A percentile compares a stretch with the other conserved stretches of the same genome.
These are phyloP conservation scores for Drosophila aff. DNA, from an alignment of 1,140 invertebrate species.

Conservation along the genomic window DNA sequence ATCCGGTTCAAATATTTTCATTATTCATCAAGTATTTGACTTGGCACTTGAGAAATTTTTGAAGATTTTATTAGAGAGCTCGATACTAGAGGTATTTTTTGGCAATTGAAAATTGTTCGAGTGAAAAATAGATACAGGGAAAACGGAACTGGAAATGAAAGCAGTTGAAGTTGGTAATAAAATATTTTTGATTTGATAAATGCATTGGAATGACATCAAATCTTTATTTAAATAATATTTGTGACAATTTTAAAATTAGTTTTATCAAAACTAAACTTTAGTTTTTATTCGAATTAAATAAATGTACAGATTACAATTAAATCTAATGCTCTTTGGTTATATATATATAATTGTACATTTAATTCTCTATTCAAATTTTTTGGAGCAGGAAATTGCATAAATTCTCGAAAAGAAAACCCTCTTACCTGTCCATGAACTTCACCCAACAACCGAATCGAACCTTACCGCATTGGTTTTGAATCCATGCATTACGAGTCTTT, in stretches of 20 bases:
- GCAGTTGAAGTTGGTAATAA: background rate
- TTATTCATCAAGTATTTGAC: constrained; percentile 56
- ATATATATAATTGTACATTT: background rate
- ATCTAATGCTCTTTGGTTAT: background rate
- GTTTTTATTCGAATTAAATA: background rate
- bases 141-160: background rate
- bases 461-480: constrained; percentile 16
- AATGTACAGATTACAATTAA: background rate
- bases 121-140: background rate
- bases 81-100: constrained; percentile 8
- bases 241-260: background rate
- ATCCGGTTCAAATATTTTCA: constrained; percentile 50
- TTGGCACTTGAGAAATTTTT: constrained; percentile 51
- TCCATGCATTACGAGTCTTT: constrained; percentile 17
- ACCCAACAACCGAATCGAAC: constrained; percentile 8
- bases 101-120: constrained; percentile 19
- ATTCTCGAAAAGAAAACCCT: background rate
- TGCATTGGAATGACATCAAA: background rate
- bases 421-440: constrained; percentile 28
- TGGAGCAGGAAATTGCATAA: background rate
- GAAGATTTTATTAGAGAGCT: constrained; percentile 31
- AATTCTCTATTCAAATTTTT: background rate
- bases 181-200: too few species aligned
- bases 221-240: background rate
- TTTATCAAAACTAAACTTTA: background rate